A percentile compares a stretch with the other conserved stretches of the same genome.
These are phyloP conservation scores for Lepus townsendii DNA, from an alignment of 2,797 vertebrate genomes.

Conservation along the genomic window DNA sequence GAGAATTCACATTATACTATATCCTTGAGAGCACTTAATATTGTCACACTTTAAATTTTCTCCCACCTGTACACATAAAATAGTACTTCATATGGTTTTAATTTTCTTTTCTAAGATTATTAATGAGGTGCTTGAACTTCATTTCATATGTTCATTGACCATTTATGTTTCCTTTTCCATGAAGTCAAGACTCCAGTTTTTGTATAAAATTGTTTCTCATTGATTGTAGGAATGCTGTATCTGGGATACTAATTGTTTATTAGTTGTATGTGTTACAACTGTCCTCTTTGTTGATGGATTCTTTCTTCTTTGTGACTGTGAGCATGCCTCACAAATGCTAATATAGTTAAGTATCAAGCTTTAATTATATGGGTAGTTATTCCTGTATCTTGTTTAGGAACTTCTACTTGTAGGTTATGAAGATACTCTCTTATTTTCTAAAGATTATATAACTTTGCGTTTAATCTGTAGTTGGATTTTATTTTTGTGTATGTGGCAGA, in stretches of 20 bases:
- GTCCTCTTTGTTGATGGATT: constrained; percentile 28
- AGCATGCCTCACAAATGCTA: neutral
- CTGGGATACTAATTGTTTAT: neutral
- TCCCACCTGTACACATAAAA: neutral
- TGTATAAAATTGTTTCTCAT: neutral
- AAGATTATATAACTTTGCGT: constrained; percentile 47
- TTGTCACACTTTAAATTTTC: neutral
- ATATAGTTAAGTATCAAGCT: neutral
- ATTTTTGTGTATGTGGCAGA: neutral
- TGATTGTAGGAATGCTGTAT: constrained; percentile 19
- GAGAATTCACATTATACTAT: neutral
- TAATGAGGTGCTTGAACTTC: constrained; percentile 34
- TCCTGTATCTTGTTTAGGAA: constrained; percentile 35
- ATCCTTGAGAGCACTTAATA: neutral
- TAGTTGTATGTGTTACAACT: neutral
- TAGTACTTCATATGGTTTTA: constrained; percentile 38
- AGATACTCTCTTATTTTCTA: constrained; percentile 17
- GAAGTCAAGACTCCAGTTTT: neutral
- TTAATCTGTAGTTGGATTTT: constrained; percentile 36
- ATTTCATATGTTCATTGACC: neutral
- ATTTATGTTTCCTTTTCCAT: constrained; percentile 45
- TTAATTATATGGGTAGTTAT: neutral
- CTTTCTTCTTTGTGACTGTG: constrained; percentile 27
- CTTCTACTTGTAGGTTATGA: neutral
- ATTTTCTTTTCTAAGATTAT: constrained; percentile 37